Percentiles rank a stretch among this genome's conserved stretches.
Evolutionary conservation across 2,888 invertebrate genomes (phyloP).

Genomic region (Dasypolia templi): DNA sequence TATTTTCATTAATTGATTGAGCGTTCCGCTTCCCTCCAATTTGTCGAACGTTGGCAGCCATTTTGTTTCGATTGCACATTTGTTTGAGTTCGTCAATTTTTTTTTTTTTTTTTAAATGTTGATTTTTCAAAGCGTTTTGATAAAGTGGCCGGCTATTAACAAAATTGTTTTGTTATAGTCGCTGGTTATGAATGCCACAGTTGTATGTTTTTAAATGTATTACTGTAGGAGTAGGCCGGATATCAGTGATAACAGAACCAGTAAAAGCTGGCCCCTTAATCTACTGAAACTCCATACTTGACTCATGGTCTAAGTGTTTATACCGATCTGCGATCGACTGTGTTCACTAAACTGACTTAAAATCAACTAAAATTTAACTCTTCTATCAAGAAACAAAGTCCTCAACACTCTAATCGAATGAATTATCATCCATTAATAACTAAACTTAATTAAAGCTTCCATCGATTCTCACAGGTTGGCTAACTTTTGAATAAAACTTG

Average conservation of each 20-base stretch:
- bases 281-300: background rate
- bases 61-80: slow-evolving; percentile 46
- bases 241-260: no score
- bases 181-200: background rate
- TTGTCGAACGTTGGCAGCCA: slow-evolving; percentile 20
- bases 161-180: slow-evolving; percentile 8
- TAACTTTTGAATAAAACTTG: slow-evolving; percentile 63
- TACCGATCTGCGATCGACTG: background rate
- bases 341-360: background rate
- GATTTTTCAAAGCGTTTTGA: background rate
- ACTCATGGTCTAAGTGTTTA: background rate
- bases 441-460: slow-evolving; percentile 49
- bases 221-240: background rate
- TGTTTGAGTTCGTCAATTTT: slow-evolving; percentile 2
- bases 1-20: slow-evolving; percentile 43
- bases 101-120: slow-evolving; percentile 17
- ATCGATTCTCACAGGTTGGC: slow-evolving; percentile 35
- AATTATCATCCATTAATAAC: slow-evolving; percentile 28
- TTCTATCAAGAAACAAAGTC: background rate
- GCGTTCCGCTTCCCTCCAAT: slow-evolving; percentile 25
- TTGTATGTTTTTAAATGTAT: background rate
- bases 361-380: background rate
- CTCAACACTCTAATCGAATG: background rate
- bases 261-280: background rate
- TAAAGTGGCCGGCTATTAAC: background rate